Percentiles rank a stretch among this genome's conserved stretches.
Evolutionary conservation across 2,888 invertebrate genomes (phyloP).

Genomic region (Philaethria dido): DNA sequence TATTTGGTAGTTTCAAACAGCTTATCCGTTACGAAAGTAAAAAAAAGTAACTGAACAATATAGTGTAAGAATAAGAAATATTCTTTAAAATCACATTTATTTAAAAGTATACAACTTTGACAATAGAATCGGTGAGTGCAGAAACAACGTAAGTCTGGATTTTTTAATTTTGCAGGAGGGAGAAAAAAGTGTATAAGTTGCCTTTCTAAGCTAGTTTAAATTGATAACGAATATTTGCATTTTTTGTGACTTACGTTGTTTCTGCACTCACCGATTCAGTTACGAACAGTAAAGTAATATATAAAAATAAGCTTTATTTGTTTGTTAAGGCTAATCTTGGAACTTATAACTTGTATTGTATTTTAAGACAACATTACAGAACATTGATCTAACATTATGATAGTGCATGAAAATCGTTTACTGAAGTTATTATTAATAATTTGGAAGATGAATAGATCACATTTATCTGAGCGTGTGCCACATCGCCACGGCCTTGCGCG

Average conservation of each 20-base stretch:
- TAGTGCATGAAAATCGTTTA: slow-evolving; percentile 8
- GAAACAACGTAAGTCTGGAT: too few species aligned
- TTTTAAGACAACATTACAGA: not conserved
- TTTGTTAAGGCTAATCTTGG: not conserved
- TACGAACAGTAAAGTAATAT: slow-evolving; percentile 13
- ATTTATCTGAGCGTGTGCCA: slow-evolving; percentile 93
- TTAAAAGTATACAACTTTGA: not conserved
- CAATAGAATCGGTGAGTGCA: too few species aligned
- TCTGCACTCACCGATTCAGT: too few species aligned
- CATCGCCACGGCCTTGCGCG: slow-evolving; percentile 94
- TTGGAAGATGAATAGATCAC: slow-evolving; percentile 24
- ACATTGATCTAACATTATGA: slow-evolving; percentile 1
- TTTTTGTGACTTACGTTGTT: too few species aligned
- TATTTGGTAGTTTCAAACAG: not conserved
- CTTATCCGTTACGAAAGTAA: not conserved
- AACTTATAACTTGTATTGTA: not conserved
- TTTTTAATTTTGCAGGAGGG: too few species aligned
- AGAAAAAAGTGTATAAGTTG: too few species aligned
- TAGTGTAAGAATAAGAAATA: not conserved
- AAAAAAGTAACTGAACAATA: not conserved
- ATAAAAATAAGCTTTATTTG: not conserved
- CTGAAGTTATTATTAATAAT: slow-evolving; percentile 10
- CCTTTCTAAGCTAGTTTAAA: too few species aligned
- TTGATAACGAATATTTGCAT: too few species aligned
- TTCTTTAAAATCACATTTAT: not conserved